Conservation (phyloP, 64 coral and sea anemone genomes). For the Stichodactyla helianthus region DNA sequence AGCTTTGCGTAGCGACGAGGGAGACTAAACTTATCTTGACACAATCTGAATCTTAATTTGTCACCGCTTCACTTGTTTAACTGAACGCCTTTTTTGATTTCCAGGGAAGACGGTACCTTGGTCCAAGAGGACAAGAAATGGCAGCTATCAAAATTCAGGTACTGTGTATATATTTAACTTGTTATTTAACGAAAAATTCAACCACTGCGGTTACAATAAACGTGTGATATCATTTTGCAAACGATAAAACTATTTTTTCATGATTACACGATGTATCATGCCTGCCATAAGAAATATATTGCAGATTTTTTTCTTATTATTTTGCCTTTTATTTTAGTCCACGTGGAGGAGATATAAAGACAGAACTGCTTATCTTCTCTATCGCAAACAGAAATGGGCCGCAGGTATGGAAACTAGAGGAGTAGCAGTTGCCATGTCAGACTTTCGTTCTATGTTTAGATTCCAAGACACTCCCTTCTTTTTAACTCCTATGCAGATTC, state of each 20-base stretch:
- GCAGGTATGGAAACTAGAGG: slow-evolving; percentile 43
- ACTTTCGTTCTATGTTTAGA: no score
- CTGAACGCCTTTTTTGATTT: not conserved
- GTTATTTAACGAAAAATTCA: no score
- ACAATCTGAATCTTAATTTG: not conserved
- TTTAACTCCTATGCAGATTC: no score
- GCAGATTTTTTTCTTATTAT: not conserved
- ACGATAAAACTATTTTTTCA: no score
- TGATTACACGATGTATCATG: no score
- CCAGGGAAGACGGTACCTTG: slow-evolving; percentile 61
- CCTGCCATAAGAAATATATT: no score
- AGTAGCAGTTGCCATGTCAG: no score
- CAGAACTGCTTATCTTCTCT: slow-evolving; percentile 69
- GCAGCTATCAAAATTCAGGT: slow-evolving; percentile 78
- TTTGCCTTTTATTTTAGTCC: slow-evolving; percentile 44
- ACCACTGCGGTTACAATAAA: no score
- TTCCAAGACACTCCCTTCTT: no score
- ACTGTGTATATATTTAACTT: not conserved
- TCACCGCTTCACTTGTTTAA: not conserved
- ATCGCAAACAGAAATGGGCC: slow-evolving; percentile 89
- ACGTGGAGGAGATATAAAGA: slow-evolving; percentile 88
- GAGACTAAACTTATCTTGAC: no score
- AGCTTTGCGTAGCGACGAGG: no score
- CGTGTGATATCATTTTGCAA: no score
- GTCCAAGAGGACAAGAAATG: slow-evolving; percentile 59